Conservation (phyloP, 2,113 vertebrate species). For the Halcyon senegalensis region DNA sequence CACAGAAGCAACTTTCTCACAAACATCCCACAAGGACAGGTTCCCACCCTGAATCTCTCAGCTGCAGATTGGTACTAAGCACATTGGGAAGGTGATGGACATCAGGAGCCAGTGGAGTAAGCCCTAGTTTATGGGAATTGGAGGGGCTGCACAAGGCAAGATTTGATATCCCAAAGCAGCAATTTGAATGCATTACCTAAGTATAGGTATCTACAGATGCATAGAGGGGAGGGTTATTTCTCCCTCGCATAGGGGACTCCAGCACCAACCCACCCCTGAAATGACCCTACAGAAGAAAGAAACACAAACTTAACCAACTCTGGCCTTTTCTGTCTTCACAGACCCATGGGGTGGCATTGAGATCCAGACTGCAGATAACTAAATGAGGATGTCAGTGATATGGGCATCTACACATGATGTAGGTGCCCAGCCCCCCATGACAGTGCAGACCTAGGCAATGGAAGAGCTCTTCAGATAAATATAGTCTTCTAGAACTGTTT, state of each 20-base stretch:
- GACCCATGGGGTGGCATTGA: not conserved
- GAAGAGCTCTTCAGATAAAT: not conserved
- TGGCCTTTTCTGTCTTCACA: not conserved
- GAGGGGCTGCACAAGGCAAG: not conserved
- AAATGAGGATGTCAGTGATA: not conserved
- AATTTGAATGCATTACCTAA: not conserved
- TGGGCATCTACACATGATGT: fast-evolving
- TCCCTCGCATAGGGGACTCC: fast-evolving
- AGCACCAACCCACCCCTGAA: fast-evolving
- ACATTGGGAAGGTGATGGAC: too few species aligned
- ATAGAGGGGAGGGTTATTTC: not conserved
- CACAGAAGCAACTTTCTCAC: not conserved
- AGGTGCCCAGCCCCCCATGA: not conserved
- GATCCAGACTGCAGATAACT: not conserved
- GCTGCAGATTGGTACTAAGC: not conserved
- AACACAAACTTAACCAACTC: not conserved
- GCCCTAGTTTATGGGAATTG: not conserved
- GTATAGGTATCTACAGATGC: not conserved
- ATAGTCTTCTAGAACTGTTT: not conserved
- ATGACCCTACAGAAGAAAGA: not conserved
- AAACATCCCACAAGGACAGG: not conserved
- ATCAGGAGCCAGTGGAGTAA: not conserved
- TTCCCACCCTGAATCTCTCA: not conserved
- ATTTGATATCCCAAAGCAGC: not conserved
- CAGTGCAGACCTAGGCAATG: not conserved